Base-by-base conservation (phyloP, 2,888 invertebrate species). In the Trimorus sp. region DNA sequence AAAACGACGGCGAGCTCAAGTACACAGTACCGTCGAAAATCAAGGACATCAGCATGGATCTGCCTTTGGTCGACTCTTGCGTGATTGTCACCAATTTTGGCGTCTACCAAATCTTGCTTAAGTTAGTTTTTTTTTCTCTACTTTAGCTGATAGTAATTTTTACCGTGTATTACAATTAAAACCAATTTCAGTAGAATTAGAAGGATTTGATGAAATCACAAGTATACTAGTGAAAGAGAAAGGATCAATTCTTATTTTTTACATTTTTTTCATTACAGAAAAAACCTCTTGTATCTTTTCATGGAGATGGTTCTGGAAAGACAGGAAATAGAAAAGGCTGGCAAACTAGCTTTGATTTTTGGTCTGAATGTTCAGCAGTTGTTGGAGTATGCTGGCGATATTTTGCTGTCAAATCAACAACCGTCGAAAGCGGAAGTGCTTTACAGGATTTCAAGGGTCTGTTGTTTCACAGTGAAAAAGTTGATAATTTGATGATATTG, bases 321-420 rank as follows among this genome's bases (percentile, higher is more conserved):
- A 60, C 92, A 93, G 79, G 93, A 94, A 85, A 87, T 94, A 7
- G 93, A 93, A 54, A 92, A 92, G 86, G 94, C 94, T 7, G 94
- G 94, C 85, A 92, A 92, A 85, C 89, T 95, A 51, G 94, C 94
- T 0, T 90, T 92, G 62, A 92, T 94, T 63, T 94, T 94, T 88
- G 93, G 94, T 60, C 91, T 95, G 68, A 94, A 95, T 86, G 92
- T 96, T 62, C 94, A 95, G 81, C 93, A 94, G 69, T 92, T 95
- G 66, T 93, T 98, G 84, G 96, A 97, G 89, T 94, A 95, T 86
- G 96, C 97, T 40, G 97, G 97, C 0, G 97, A 98, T 91, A 93
- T 96, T 90, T 93, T 97, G 88, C 93, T 98, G 88, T 93, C 95
- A 4, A 94, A 95, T 80, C 95, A 95, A 12, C 94, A 95, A 85